phyloP scores from a whole-genome alignment of 2,797 vertebrate species.

The Gymnodraco acuticeps region DNA sequence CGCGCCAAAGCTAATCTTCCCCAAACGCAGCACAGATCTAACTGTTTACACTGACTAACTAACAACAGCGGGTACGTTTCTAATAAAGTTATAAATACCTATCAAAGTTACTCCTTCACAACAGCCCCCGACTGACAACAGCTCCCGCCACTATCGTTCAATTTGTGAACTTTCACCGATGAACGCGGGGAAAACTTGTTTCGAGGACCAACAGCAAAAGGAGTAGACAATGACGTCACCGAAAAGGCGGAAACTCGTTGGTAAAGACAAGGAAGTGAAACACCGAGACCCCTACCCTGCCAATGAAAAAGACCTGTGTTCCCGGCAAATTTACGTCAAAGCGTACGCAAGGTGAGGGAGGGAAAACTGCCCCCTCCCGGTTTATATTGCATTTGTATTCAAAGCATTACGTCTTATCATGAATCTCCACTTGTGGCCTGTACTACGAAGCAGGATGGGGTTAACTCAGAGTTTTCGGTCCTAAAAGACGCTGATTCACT shows the following conservation, averaged over 20 bases:
- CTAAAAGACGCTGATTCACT: too few species aligned
- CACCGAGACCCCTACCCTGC: rapidly evolving
- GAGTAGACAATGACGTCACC: constrained; percentile 28
- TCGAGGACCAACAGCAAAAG: neutral
- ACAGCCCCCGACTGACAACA: constrained; percentile 32
- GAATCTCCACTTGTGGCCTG: too few species aligned
- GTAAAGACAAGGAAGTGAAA: neutral
- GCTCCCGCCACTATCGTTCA: constrained; percentile 83
- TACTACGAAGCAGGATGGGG: too few species aligned
- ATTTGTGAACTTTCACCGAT: constrained; percentile 54
- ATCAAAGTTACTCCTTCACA: neutral
- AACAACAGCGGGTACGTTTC: neutral
- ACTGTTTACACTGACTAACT: neutral
- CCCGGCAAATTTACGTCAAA: constrained; percentile 50
- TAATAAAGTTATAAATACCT: neutral
- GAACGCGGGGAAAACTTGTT: constrained; percentile 65
- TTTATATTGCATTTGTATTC: too few species aligned
- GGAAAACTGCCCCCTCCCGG: neutral
- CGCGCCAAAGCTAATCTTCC: constrained; percentile 1
- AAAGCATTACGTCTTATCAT: too few species aligned
- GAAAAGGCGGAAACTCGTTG: neutral
- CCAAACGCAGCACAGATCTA: neutral
- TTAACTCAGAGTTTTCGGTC: too few species aligned
- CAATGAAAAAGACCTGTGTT: neutral
- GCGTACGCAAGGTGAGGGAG: neutral